These are phyloP conservation scores for Eristalis arbustorum DNA, from an alignment of 2,888 invertebrate genomes.

Conservation along the genomic window DNA sequence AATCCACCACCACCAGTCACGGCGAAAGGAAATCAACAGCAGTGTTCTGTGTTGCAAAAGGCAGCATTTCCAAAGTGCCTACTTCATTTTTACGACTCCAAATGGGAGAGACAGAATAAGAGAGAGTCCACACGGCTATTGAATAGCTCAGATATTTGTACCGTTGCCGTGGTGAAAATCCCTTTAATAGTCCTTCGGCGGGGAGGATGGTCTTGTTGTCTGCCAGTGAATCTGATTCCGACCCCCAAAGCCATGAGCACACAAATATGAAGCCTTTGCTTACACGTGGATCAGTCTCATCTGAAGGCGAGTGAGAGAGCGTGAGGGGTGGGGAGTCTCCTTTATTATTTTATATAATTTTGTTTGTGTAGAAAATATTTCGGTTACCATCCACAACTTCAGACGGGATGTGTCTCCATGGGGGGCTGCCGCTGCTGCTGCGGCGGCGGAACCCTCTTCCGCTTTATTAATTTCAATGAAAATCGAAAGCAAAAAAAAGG, in stretches of 20 bases:
- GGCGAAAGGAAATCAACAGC: constrained; percentile 43
- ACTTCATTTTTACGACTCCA: constrained; percentile 66
- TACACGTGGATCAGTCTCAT: constrained; percentile 35
- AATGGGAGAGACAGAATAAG: constrained; percentile 4
- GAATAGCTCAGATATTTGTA: constrained; percentile 49
- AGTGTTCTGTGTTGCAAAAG: no score
- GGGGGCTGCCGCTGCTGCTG: background rate
- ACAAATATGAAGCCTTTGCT: constrained; percentile 44
- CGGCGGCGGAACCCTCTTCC: constrained; percentile 43
- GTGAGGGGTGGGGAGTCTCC: background rate
- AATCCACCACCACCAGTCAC: constrained; percentile 9
- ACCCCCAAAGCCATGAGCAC: constrained; percentile 34
- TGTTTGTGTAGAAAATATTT: constrained; percentile 69
- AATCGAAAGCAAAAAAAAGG: constrained; percentile 48
- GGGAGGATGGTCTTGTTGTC: constrained; percentile 36
- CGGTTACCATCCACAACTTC: constrained; percentile 6
- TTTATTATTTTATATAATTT: constrained; percentile 68
- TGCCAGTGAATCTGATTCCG: constrained; percentile 55
- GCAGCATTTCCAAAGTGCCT: constrained; percentile 61
- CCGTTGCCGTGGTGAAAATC: constrained; percentile 71
- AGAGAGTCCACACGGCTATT: constrained; percentile 19
- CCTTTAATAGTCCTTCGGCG: constrained; percentile 62
- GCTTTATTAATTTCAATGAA: constrained; percentile 77
- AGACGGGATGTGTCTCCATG: constrained; percentile 31
- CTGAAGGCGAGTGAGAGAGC: constrained; percentile 1